Base-by-base conservation (phyloP, 2,113 vertebrate species). In the Periophthalmus modestus region DNA sequence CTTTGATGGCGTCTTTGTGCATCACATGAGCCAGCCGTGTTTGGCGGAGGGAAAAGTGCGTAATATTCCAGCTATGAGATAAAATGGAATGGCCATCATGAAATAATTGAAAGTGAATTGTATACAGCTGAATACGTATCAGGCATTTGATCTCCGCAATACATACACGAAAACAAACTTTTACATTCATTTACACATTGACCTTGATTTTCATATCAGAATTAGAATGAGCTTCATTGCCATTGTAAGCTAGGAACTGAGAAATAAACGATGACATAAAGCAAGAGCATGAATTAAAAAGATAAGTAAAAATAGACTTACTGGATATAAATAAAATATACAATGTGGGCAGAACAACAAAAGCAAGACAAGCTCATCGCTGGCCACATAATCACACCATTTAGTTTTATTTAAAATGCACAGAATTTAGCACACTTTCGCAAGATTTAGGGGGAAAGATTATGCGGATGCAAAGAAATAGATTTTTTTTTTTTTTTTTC, bases 1-100 rank as follows among this genome's bases (percentile, higher is more conserved):
- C 90, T 90, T 90, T 90, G 91, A 89, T 91, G 88, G 85, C 68
- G 59, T 87, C 85, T 85, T 83, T 87, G 85, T 83, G 80, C 83
- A 83, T 85, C 82, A 85, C 86, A 87, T 81, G 81, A 86, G 86
- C 89, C 82, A 78, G 88, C 86, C 75, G 58, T 63, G 81, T 87
- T 82, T 74, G 39, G 50, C 85, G 71, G 87, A 87, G 84, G 75
- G 78, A 87, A 86, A 87, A 82, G 82, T 76, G 79, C 83, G 80
- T 76, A 77, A 80, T 63, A 66, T 72, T 84, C 47, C 70, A 78
- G 72, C 57, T 46, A 66, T 72, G 83, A 84, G 69, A 43, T 69
- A 78, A 85, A 80, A 71, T 50, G 1, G 66, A 79, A 74, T 62
- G 83, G 78, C 46, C 73, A 18, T 73, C 52, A 77, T 71, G 28